Conservation (phyloP, 1,140 invertebrate genomes). For the Temnothorax curvispinosus region DNA sequence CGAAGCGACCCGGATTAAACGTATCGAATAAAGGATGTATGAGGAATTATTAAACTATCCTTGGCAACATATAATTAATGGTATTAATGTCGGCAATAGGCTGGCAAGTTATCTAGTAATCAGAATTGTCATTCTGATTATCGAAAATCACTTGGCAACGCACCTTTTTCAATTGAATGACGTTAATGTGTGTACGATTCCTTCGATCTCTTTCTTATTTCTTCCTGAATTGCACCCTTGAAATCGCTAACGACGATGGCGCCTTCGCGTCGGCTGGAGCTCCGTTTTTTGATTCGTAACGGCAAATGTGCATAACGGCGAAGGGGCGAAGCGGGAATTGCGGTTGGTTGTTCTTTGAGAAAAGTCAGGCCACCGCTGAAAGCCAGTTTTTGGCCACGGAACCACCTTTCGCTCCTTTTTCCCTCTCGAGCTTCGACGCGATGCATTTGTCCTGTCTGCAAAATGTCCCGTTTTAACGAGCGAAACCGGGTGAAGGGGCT, state of each 20-base stretch:
- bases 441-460: conserved; percentile 22
- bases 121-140: neutral
- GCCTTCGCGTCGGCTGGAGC: neutral
- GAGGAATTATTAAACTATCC: neutral
- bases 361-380: neutral
- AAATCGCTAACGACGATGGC: neutral
- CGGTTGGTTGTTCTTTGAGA: neutral
- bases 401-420: neutral
- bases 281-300: conserved; percentile 9
- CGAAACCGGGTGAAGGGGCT: neutral
- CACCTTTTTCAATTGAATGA: conserved; percentile 27
- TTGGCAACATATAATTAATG: neutral
- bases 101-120: neutral
- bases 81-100: neutral
- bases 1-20: neutral
- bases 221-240: neutral
- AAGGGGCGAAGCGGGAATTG: neutral
- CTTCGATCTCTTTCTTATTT: neutral
- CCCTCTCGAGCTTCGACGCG: neutral
- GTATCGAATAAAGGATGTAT: neutral
- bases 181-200: neutral
- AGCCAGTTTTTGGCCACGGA: neutral
- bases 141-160: conserved; percentile 14
- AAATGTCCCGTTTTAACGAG: conserved; percentile 43
- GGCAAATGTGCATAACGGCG: neutral